Evolutionary conservation across 2,113 vertebrate species (phyloP).

Genomic region (Parus major): DNA sequence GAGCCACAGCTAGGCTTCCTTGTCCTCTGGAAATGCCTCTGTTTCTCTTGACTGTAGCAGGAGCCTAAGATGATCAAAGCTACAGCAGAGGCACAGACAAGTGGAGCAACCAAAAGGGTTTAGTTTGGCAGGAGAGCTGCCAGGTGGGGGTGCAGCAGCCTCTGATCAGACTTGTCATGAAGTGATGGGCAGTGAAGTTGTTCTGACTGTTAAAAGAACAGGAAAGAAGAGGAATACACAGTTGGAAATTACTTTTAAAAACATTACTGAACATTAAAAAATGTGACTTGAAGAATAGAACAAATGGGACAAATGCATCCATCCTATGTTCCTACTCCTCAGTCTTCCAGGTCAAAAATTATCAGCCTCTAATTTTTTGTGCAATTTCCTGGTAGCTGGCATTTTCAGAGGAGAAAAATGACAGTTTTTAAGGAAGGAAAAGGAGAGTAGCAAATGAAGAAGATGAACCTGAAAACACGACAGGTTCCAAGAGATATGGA

Average conservation of each 20-base stretch:
- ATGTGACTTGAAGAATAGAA: neutral
- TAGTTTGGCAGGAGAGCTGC: neutral
- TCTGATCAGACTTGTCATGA: neutral
- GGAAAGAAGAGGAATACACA: neutral
- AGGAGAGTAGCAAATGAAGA: neutral
- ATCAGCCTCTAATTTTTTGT: neutral
- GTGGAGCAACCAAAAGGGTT: neutral
- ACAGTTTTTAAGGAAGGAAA: neutral
- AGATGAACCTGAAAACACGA: neutral
- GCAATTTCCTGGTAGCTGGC: neutral
- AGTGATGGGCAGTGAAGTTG: fast-evolving
- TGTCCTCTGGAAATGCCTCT: neutral
- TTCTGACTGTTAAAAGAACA: neutral
- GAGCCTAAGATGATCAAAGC: neutral
- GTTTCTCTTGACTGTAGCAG: neutral
- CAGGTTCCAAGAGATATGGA: neutral
- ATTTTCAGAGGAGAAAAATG: neutral
- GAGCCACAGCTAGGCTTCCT: neutral
- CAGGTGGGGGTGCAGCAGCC: neutral
- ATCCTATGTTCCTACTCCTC: neutral
- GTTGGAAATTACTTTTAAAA: neutral
- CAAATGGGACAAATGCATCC: neutral
- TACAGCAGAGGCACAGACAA: neutral
- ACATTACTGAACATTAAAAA: neutral
- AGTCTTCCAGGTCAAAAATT: neutral